Conservation (phyloP, 2,888 invertebrate species). For the Cantharis lateralis region DNA sequence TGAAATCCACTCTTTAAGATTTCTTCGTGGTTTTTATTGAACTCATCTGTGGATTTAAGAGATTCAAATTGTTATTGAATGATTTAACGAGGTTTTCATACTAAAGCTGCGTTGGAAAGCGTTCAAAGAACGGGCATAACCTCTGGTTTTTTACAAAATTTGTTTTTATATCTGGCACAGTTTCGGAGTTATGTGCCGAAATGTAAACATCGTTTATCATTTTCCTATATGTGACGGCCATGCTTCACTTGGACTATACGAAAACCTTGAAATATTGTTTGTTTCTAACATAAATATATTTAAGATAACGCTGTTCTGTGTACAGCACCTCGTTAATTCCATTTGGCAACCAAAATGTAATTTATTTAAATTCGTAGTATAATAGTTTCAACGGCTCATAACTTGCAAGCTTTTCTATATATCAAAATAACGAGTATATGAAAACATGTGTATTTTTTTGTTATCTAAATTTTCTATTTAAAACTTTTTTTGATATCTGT, state of each 20-base stretch:
- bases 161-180: background rate
- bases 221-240: background rate
- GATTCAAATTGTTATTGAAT: no score
- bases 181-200: background rate
- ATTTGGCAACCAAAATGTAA: background rate
- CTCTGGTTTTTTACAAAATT: background rate
- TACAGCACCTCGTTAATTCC: background rate
- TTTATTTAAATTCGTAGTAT: background rate
- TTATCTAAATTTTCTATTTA: background rate
- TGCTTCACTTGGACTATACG: background rate
- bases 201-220: background rate
- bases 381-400: background rate
- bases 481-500: background rate
- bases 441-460: background rate
- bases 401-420: background rate
- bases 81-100: no score
- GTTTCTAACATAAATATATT: background rate
- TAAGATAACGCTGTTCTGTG: background rate
- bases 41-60: no score
- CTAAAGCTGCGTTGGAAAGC: no score
- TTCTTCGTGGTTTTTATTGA: no score
- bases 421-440: background rate
- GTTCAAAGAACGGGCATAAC: no score
- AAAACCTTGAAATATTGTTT: background rate
- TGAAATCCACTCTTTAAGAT: no score